phyloP scores from a whole-genome alignment of 2,113 vertebrate genomes.

The Nerophis ophidion region DNA sequence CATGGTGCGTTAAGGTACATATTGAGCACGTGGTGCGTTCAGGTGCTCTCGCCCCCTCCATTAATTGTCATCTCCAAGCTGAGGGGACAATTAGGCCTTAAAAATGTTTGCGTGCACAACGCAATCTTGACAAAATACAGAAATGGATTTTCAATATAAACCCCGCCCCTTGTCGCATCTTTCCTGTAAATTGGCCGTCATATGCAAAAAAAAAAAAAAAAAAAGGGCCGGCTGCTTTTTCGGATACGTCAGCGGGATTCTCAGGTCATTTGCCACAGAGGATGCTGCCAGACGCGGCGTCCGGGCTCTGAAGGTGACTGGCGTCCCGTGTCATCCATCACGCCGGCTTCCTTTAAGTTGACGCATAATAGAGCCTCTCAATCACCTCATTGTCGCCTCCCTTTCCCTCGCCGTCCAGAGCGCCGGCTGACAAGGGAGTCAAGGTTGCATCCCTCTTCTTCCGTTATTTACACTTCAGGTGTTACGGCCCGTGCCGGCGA shows the following conservation, averaged over 20 bases:
- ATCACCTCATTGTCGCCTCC: slow-evolving; percentile 94
- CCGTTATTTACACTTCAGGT: slow-evolving; percentile 85
- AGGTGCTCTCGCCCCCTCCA: too few species aligned
- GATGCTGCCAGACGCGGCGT: slow-evolving; percentile 79
- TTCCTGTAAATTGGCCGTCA: slow-evolving; percentile 51
- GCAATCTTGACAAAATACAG: neutral
- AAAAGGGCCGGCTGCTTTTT: slow-evolving; percentile 56
- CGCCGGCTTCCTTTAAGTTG: slow-evolving; percentile 96
- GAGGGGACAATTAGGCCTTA: slow-evolving; percentile 63
- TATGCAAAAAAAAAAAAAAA: slow-evolving; percentile 21
- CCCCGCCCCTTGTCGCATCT: slow-evolving; percentile 29
- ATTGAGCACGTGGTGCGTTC: too few species aligned
- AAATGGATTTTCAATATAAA: slow-evolving; percentile 72
- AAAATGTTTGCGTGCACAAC: slow-evolving; percentile 19
- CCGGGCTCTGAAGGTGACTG: slow-evolving; percentile 96
- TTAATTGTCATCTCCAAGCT: slow-evolving; percentile 53
- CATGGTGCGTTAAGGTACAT: too few species aligned
- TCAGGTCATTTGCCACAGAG: slow-evolving; percentile 98
- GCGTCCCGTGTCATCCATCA: slow-evolving; percentile 91
- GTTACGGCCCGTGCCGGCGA: slow-evolving; percentile 36
- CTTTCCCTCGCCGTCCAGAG: slow-evolving; percentile 55
- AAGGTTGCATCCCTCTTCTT: slow-evolving; percentile 88
- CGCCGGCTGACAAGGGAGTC: slow-evolving; percentile 76
- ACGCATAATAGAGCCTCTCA: slow-evolving; percentile 99
- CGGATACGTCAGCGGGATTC: slow-evolving; percentile 98